Conservation (phyloP, 1,140 invertebrate species). For the Drosophila quadrilineata region DNA sequence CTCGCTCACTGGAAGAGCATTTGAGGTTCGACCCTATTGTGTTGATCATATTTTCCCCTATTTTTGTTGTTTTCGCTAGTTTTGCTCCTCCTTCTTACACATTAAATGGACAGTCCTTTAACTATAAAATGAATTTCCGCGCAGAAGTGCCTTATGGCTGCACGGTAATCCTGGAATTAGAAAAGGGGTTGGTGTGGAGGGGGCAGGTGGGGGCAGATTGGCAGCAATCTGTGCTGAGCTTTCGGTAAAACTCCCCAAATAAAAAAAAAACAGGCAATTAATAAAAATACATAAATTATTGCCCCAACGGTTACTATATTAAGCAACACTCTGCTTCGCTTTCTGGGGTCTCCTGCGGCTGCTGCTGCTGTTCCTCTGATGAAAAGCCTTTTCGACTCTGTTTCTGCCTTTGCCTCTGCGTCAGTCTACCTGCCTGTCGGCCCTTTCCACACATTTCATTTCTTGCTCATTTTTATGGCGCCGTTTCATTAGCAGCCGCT, state of each 20-base stretch:
- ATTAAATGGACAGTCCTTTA: conserved; percentile 49
- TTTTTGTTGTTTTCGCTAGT: neutral
- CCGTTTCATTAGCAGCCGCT: conserved; percentile 50
- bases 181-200: too few relatives aligned
- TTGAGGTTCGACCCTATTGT: too few relatives aligned
- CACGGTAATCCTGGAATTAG: too few relatives aligned
- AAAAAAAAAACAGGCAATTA: conserved; percentile 58
- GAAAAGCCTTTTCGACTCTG: too few relatives aligned
- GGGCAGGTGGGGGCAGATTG: too few relatives aligned
- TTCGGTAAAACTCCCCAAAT: too few relatives aligned
- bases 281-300: conserved; percentile 73
- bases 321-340: neutral
- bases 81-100: conserved; percentile 28
- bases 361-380: too few relatives aligned
- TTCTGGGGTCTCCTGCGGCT: neutral
- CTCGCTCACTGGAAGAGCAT: too few relatives aligned
- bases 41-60: conserved; percentile 37
- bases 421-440: neutral
- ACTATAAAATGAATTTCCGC: conserved; percentile 50
- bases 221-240: too few relatives aligned
- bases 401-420: too few relatives aligned
- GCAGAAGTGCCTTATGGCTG: too few relatives aligned
- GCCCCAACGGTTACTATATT: neutral
- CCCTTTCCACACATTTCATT: conserved; percentile 59
- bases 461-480: conserved; percentile 54